Evolutionary conservation across 2,797 vertebrate species (phyloP).

Genomic region (Hypotaenidia okinawae): DNA sequence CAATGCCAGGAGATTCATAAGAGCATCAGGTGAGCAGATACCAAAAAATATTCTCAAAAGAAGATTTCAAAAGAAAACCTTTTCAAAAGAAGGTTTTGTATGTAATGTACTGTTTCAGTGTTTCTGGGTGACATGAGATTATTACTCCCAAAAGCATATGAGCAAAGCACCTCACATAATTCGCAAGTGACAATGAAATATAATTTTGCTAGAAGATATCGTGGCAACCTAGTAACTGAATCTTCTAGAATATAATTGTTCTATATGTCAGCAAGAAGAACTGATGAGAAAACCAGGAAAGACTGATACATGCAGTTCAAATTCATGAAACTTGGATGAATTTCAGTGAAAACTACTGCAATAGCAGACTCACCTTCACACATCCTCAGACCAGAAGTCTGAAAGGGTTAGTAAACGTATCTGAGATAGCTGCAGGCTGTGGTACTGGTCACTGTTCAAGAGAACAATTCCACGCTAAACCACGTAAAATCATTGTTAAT

Average conservation of each 20-base stretch:
- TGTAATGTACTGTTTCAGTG: not conserved
- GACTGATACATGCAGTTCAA: not conserved
- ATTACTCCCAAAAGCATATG: not conserved
- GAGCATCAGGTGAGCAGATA: not conserved
- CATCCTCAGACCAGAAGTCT: not conserved
- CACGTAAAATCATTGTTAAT: not conserved
- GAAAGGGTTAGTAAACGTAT: not conserved
- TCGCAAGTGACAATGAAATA: not conserved
- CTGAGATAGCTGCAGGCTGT: not conserved
- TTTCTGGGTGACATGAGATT: not conserved
- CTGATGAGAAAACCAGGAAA: not conserved
- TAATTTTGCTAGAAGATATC: not conserved
- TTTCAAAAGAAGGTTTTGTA: not conserved
- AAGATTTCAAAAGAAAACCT: not conserved
- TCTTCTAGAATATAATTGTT: not conserved
- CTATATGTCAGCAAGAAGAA: not conserved
- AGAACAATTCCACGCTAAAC: not conserved
- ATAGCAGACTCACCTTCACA: rapidly evolving
- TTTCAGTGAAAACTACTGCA: not conserved
- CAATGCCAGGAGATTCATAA: not conserved
- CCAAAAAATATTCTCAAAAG: not conserved
- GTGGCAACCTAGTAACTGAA: not conserved
- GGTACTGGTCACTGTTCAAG: not conserved
- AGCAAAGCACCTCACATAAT: not conserved
- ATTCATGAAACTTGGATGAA: not conserved